Percentiles rank a stretch among this genome's conserved stretches.
Evolutionary conservation across 2,797 vertebrate species (phyloP).

Genomic region (Hydrophis major): DNA sequence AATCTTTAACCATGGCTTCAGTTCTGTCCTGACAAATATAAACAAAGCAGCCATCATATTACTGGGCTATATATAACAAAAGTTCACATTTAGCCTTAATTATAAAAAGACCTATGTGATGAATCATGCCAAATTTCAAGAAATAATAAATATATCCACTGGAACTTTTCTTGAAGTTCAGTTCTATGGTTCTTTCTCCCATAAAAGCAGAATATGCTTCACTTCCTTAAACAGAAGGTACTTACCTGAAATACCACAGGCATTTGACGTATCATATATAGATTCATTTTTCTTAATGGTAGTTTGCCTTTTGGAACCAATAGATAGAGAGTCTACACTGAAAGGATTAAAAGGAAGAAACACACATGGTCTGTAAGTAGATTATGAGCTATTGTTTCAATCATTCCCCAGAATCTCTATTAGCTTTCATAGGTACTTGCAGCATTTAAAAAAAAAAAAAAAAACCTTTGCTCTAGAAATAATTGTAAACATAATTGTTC

Average conservation of each 20-base stretch:
- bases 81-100: background rate
- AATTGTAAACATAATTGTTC: background rate
- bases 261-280: conserved; percentile 68
- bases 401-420: background rate
- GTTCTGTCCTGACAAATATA: background rate
- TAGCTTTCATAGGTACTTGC: background rate
- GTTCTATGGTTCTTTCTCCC: background rate
- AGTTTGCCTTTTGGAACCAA: conserved; percentile 28
- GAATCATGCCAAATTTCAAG: background rate
- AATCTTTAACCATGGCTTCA: background rate
- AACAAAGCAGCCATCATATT: background rate
- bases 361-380: background rate
- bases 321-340: conserved; percentile 44
- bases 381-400: background rate
- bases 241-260: conserved; percentile 84
- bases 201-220: background rate
- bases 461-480: background rate
- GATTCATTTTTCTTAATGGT: conserved; percentile 64
- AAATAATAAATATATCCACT: background rate
- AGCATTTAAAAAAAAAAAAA: background rate
- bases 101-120: background rate
- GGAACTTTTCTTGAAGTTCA: background rate
- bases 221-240: too few species aligned
- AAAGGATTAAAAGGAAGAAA: background rate
- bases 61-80: background rate